phyloP scores from a whole-genome alignment of 2,888 invertebrate genomes.

The Eucera pruinosa region DNA sequence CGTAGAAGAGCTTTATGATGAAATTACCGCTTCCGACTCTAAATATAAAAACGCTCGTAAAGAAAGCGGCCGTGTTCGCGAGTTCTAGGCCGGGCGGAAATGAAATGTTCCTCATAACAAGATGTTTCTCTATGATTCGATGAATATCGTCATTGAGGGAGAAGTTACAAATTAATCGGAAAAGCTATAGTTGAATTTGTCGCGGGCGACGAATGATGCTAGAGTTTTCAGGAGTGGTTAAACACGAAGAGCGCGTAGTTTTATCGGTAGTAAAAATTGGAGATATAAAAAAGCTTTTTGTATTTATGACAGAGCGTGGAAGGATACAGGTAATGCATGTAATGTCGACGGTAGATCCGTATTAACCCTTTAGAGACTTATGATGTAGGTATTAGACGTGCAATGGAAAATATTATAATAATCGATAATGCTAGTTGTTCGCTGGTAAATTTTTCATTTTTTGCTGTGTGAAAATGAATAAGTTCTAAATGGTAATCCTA shows the following conservation, averaged over 20 bases:
- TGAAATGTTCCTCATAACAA: neutral
- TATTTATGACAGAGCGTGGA: slow-evolving; percentile 14
- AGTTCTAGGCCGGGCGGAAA: neutral
- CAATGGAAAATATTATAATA: neutral
- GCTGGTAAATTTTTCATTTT: neutral
- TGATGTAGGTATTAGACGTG: neutral
- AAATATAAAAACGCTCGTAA: slow-evolving; percentile 23
- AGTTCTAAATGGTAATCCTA: too few species aligned
- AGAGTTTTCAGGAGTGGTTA: neutral
- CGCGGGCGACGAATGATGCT: neutral
- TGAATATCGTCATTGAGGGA: neutral
- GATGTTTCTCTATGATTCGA: neutral
- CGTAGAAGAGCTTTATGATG: slow-evolving; percentile 24
- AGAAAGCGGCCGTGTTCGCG: neutral
- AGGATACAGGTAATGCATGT: neutral
- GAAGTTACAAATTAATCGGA: slow-evolving; percentile 7
- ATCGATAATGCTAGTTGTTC: neutral
- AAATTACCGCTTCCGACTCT: slow-evolving; percentile 27
- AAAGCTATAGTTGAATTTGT: neutral
- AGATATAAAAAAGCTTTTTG: slow-evolving; percentile 25
- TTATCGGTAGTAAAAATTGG: slow-evolving; percentile 21
- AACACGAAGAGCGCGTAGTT: neutral
- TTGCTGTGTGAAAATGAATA: neutral
- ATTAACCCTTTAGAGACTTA: slow-evolving; percentile 8
- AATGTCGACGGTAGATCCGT: neutral